Evolutionary conservation across 2,113 vertebrate species (phyloP), one percentile per base, ranked within the genome.

Genomic region (Equus quagga): DNA sequence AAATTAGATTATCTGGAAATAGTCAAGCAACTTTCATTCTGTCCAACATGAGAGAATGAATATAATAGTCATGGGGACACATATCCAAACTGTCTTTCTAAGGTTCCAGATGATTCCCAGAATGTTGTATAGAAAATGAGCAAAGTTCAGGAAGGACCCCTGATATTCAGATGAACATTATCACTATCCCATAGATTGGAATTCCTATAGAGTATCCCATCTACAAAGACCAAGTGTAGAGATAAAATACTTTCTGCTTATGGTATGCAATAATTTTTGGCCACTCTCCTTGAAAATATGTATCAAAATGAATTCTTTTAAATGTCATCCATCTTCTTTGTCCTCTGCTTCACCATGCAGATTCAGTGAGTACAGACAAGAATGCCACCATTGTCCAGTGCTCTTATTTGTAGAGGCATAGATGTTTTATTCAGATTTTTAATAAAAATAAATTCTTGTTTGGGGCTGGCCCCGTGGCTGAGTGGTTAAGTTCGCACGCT

Each of bases 341-440:
- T 10, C 36, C 5, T 58, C 4, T 58, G 3, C 13, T 3, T 85
- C 51, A 85, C 75, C 19, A 8, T 82, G 64, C 56, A 93, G 49
- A 44, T 54, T 56, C 65, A 75, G 28, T 93, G 41, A 9, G 9
- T 73, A 26, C 8, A 2, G 75, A 78, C 17, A 41, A 28, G 28
- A 95, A 56, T 54, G 51, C 44, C n/a, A 44, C 44, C n/a, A 21
- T 54, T 85, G 70, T 82, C 17, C 33, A 11, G 0, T 86, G 41
- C 33, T 94, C 14, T 86, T 10, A 44, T 90, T 79, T 94, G 10
- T 95, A 60, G 92, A 95, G 79, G 51, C 72, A 54, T 76, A 28
- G 33, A 72, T 36, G 23, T 23, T 51, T 60, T 64, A 73, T 13
- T 85, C n/a, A 76, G 17, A 41, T 49, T 80, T 93, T 81, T 17